A percentile compares a stretch with the other conserved stretches of the same genome.
Evolutionary conservation across 2,797 vertebrate genomes (phyloP).

Genomic region (Nothura maculosa): DNA sequence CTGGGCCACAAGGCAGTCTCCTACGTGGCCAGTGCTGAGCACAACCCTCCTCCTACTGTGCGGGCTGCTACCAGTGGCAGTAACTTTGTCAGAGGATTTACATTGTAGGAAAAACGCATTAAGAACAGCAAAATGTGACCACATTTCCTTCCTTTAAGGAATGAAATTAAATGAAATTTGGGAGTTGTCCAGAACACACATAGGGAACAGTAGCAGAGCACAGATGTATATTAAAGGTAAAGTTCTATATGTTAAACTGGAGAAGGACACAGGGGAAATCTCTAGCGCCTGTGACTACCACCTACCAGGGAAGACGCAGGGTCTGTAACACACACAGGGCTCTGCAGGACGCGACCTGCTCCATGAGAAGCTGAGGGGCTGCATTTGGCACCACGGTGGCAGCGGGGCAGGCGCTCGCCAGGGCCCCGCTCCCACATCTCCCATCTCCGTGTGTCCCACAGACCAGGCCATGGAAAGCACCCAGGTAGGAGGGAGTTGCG

Average conservation of each 20-base stretch:
- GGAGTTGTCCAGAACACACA: neutral
- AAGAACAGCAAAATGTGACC: neutral
- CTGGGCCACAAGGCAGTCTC: neutral
- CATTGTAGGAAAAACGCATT: rapidly evolving
- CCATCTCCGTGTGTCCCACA: neutral
- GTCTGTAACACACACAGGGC: rapidly evolving
- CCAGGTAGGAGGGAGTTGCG: constrained; percentile 27
- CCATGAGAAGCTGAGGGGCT: neutral
- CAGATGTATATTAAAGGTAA: neutral
- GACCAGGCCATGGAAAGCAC: neutral
- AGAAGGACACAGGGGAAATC: neutral
- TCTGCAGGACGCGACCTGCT: neutral
- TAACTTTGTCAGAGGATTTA: neutral
- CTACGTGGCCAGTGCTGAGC: neutral
- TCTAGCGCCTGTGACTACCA: neutral
- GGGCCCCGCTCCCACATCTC: neutral
- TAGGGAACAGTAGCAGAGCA: neutral
- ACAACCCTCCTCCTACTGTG: neutral
- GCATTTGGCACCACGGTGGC: neutral
- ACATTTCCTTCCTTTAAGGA: neutral
- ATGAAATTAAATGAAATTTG: neutral
- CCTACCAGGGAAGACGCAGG: neutral
- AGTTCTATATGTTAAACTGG: neutral
- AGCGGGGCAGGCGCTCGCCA: neutral
- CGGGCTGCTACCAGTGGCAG: neutral